Conservation (phyloP, 2,797 vertebrate genomes). For the Kryptopterus vitreolus region DNA sequence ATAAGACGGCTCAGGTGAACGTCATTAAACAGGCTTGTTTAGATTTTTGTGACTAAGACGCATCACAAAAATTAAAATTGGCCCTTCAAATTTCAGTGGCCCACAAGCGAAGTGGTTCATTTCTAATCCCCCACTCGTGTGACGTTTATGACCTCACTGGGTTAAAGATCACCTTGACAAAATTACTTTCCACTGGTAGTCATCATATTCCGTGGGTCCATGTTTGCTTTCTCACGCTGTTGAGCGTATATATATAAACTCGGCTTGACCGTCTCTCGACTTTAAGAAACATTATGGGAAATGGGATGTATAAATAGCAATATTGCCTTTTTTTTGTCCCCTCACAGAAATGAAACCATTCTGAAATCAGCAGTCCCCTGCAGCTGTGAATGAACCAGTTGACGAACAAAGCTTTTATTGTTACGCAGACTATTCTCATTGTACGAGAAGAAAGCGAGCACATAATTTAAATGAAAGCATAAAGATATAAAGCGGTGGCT, state of each 20-base stretch:
- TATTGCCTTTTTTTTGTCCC: not conserved
- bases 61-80: too few species aligned
- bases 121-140: not conserved
- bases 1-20: not conserved
- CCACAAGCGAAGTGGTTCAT: not conserved
- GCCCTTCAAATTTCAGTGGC: not conserved
- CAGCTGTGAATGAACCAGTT: conserved; percentile 22
- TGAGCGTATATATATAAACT: not conserved
- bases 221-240: not conserved
- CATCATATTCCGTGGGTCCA: not conserved
- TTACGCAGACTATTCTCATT: conserved; percentile 9
- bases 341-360: not conserved
- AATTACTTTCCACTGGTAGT: not conserved
- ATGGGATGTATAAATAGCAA: not conserved
- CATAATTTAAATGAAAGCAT: conserved; percentile 17
- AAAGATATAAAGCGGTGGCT: conserved; percentile 16
- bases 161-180: not conserved
- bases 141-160: not conserved
- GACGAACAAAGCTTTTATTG: conserved; percentile 20
- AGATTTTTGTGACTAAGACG: not conserved
- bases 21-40: not conserved
- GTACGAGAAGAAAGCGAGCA: not conserved
- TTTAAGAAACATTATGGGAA: not conserved
- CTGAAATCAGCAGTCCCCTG: not conserved
- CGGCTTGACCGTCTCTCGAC: not conserved